These are phyloP conservation scores for Kryptopterus vitreolus DNA, from an alignment of 2,797 vertebrate genomes.

Conservation along the genomic window DNA sequence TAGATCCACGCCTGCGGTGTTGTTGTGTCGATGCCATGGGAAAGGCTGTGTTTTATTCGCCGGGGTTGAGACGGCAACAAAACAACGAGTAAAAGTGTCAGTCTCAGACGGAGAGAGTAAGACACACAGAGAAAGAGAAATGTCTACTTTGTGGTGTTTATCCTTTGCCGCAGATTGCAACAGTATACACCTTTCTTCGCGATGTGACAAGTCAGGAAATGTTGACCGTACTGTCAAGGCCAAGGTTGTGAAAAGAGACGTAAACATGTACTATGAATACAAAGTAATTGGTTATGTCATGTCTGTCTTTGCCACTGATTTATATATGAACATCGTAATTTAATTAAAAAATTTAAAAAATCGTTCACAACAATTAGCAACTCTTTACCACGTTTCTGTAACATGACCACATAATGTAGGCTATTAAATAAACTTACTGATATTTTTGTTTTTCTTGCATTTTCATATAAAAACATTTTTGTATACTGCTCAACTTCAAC, in stretches of 20 bases:
- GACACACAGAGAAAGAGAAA: not conserved
- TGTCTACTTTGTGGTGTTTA: not conserved
- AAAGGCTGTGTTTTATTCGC: constrained; percentile 66
- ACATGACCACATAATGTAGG: not conserved
- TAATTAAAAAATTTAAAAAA: not conserved
- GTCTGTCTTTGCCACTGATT: not conserved
- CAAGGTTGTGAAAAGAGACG: constrained; percentile 8
- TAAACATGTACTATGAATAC: constrained; percentile 10
- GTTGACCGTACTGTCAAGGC: constrained; percentile 26
- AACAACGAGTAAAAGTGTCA: constrained; percentile 37
- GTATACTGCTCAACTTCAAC: no score
- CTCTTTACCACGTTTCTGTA: not conserved
- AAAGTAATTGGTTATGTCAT: not conserved
- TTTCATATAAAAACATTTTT: no score
- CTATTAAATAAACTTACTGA: not conserved
- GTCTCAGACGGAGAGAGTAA: not conserved
- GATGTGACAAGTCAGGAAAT: constrained; percentile 48
- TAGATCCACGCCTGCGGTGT: constrained; percentile 62
- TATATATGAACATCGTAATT: not conserved
- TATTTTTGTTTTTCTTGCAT: not conserved
- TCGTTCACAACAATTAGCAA: no score
- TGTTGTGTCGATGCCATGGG: constrained; percentile 66
- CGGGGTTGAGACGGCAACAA: constrained; percentile 50
- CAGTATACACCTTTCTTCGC: constrained; percentile 43
- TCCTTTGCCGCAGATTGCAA: constrained; percentile 49